Conservation (phyloP, 1,140 invertebrate genomes). For the Drosophila guanche region DNA sequence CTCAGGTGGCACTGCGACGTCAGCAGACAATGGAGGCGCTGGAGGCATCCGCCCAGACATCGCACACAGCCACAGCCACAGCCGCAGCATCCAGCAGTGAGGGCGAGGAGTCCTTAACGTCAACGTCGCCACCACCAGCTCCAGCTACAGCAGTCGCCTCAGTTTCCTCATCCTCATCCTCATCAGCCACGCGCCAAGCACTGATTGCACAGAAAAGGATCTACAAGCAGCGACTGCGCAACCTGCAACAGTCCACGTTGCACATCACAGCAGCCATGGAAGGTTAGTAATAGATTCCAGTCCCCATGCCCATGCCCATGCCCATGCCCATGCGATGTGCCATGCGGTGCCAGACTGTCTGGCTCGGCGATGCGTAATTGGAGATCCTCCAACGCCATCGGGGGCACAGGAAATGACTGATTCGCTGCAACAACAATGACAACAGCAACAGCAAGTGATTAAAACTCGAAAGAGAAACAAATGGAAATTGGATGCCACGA, state of each 20-base stretch:
- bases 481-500: constrained; percentile 47
- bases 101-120: constrained; percentile 40
- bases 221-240: constrained; percentile 86
- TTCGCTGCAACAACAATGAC: constrained; percentile 53
- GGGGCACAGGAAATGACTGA: constrained; percentile 66
- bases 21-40: constrained; percentile 86
- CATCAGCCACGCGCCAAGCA: constrained; percentile 82
- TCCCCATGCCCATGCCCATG: too few species aligned
- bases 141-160: constrained; percentile 7
- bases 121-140: constrained; percentile 28
- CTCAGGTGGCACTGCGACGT: constrained; percentile 89
- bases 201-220: constrained; percentile 85
- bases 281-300: constrained; percentile 50
- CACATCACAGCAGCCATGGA: constrained; percentile 80
- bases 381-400: constrained; percentile 25
- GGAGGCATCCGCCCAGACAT: constrained; percentile 42
- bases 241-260: constrained; percentile 85
- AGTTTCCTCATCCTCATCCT: constrained; percentile 1
- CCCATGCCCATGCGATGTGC: background rate
- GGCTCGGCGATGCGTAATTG: constrained; percentile 46
- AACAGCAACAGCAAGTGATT: constrained; percentile 55
- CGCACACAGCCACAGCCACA: background rate
- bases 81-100: constrained; percentile 30
- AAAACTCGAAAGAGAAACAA: constrained; percentile 35
- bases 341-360: constrained; percentile 76